These are phyloP conservation scores for Drosophila acutilabella DNA, from an alignment of 2,888 invertebrate genomes.

Conservation along the genomic window DNA sequence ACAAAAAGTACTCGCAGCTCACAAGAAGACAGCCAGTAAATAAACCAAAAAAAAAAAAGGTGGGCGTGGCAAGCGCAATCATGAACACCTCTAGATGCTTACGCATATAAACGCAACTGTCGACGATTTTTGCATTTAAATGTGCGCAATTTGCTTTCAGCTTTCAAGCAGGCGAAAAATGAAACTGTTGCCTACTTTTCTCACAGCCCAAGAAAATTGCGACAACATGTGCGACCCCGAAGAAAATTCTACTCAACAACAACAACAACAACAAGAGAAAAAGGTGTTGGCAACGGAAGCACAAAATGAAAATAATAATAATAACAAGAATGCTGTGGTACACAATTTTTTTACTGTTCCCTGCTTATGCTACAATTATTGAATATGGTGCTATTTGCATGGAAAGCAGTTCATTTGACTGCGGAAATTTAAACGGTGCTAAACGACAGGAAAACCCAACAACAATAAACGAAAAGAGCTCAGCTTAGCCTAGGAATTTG, in stretches of 20 bases:
- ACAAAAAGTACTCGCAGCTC: conserved; percentile 33
- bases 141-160: conserved; percentile 67
- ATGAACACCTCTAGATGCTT: conserved; percentile 70
- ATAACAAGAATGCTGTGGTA: conserved; percentile 73
- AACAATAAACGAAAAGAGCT: conserved; percentile 9
- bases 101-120: conserved; percentile 60
- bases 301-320: conserved; percentile 67
- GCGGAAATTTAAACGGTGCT: conserved; percentile 72
- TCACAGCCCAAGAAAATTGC: conserved; percentile 54
- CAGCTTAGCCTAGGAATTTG: conserved; percentile 15
- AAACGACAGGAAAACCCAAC: conserved; percentile 16
- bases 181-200: conserved; percentile 66
- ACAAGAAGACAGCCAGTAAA: conserved; percentile 66
- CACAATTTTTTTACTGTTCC: conserved; percentile 38
- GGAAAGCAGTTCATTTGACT: conserved; percentile 72
- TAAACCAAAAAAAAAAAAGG: conserved; percentile 38
- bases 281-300: conserved; percentile 51
- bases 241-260: conserved; percentile 37
- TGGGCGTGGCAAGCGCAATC: conserved; percentile 45
- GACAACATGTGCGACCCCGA: conserved; percentile 65
- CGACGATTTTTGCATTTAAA: conserved; percentile 78
- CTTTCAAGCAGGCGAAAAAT: conserved; percentile 21
- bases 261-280: conserved; percentile 26
- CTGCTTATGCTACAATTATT: conserved; percentile 63
- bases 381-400: conserved; percentile 72